These are phyloP conservation scores for Augochlora pura DNA, from an alignment of 1,140 invertebrate species.

Conservation along the genomic window DNA sequence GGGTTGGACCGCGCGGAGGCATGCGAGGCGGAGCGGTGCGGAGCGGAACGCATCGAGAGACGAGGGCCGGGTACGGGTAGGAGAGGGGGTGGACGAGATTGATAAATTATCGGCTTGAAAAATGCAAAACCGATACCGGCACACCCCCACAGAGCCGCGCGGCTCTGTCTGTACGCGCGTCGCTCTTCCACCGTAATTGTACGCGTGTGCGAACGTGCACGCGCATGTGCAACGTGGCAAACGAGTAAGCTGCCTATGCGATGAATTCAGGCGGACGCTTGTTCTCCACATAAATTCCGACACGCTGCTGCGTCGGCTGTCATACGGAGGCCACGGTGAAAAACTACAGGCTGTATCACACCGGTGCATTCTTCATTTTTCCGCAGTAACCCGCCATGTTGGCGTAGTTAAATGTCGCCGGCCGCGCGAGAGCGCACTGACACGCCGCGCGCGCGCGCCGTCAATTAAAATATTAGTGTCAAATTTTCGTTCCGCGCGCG, in stretches of 20 bases:
- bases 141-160: slow-evolving; percentile 22
- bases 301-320: slow-evolving; percentile 67
- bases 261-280: slow-evolving; percentile 68
- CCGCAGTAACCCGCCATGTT: slow-evolving; percentile 28
- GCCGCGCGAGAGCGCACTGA: background rate
- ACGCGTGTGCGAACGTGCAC: background rate
- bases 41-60: too few species aligned
- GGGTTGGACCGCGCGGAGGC: slow-evolving; percentile 34
- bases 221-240: slow-evolving; percentile 27
- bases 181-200: background rate
- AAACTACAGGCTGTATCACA: slow-evolving; percentile 51
- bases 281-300: slow-evolving; percentile 71
- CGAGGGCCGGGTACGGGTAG: slow-evolving; percentile 33
- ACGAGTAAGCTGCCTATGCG: slow-evolving; percentile 46
- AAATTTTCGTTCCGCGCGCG: background rate
- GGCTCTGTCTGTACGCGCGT: background rate
- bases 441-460: background rate
- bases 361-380: slow-evolving; percentile 65
- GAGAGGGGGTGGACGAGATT: slow-evolving; percentile 67
- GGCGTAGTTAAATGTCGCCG: slow-evolving; percentile 46
- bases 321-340: slow-evolving; percentile 57
- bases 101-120: slow-evolving; percentile 78
- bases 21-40: background rate
- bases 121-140: slow-evolving; percentile 76
- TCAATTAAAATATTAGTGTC: slow-evolving; percentile 28